Evolutionary conservation across 2,113 vertebrate species (phyloP), one percentile per base, ranked within the genome.

Genomic region (Mobula hypostoma): DNA sequence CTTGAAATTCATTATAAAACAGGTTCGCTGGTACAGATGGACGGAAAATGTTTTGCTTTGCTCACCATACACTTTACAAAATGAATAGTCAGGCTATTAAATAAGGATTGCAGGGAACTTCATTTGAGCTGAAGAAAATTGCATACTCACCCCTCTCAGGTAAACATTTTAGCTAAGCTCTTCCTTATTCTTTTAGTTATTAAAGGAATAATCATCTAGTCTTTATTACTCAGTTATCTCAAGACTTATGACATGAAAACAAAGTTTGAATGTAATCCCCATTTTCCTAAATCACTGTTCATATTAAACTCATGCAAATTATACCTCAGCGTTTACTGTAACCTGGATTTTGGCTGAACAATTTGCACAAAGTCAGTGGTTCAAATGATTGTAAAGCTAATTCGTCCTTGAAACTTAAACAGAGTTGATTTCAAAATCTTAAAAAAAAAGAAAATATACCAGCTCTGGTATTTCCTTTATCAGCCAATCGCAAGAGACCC

Each of bases 401-500:
- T 32, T 36, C 15, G 17, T 68, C 15, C 5, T 24, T 91, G 88
- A 91, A 70, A 17, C 27, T 32, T 32, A 68, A 70, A 91, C 12
- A 14, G 17, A 5, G 27, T 5, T 48, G 68, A 74, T 48, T 9
- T 72, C 21, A 92, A 72, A 82, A 24, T 74, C 2, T 24, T 24
- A 11, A 7, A 21, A n/a, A 40, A 74, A 48, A 56, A n/a, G 56
- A 32, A 32, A 24, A 0, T 96, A 96, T 96, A 98, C 97, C 97
- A 94, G 97, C 97, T 96, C 97, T 96, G 17, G 94, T 95, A 40
- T 94, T 76, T 58, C 97, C 97, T 94, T 96, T 97, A 36, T 94
- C 95, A 91, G 96, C 96, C 94, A 97, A 94, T 94, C 96, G 96
- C 95, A 98, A 94, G 94, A 98, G 97, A 21, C 97, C 97, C 95